phyloP scores from a whole-genome alignment of 2,888 invertebrate species.

The Andrena praecox region DNA sequence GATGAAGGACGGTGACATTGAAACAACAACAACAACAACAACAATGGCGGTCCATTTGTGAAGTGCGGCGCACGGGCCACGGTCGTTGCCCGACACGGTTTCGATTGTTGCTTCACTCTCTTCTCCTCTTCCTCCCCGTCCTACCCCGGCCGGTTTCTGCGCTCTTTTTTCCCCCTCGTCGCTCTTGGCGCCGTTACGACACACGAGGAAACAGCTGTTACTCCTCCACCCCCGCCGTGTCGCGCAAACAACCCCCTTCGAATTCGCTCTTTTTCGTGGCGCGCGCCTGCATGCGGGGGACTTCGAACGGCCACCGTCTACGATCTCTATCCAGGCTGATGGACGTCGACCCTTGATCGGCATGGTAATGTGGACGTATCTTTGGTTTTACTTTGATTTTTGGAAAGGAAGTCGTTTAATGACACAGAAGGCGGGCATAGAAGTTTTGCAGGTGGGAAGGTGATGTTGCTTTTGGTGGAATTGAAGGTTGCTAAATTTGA shows the following conservation, averaged over 20 bases:
- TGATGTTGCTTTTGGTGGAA: no score
- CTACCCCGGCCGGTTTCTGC: constrained; percentile 40
- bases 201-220: constrained; percentile 74
- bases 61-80: constrained; percentile 65
- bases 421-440: background rate
- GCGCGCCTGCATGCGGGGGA: constrained; percentile 30
- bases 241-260: constrained; percentile 72
- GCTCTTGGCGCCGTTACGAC: constrained; percentile 63
- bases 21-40: constrained; percentile 63
- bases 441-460: no score
- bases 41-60: constrained; percentile 62
- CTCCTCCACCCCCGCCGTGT: constrained; percentile 53
- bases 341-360: background rate
- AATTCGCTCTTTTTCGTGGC: constrained; percentile 66
- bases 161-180: constrained; percentile 60
- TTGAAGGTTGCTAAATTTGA: no score
- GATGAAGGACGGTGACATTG: constrained; percentile 67
- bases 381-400: background rate
- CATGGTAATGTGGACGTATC: background rate
- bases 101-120: constrained; percentile 74
- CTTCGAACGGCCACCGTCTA: background rate
- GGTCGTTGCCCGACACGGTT: constrained; percentile 74
- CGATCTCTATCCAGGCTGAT: background rate
- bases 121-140: constrained; percentile 33
- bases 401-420: background rate